Percentiles rank a stretch among this genome's conserved stretches.
phyloP scores from a whole-genome alignment of 2,113 vertebrate genomes.

The Phalacrocorax aristotelis region DNA sequence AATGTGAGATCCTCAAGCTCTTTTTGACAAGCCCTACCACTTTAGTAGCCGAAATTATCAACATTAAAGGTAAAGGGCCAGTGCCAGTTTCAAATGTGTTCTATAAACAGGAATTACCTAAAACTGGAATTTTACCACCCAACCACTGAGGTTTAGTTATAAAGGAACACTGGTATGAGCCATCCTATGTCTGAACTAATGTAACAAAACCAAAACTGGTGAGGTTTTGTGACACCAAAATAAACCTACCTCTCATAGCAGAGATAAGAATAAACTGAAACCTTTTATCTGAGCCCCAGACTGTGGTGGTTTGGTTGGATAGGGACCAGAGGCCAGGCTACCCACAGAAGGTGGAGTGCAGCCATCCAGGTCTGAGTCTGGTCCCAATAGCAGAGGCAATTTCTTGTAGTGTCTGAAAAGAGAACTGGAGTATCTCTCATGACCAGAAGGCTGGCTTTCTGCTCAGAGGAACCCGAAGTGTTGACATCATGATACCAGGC shows the following conservation, averaged over 20 bases:
- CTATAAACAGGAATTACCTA: constrained; percentile 1
- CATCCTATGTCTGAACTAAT: neutral
- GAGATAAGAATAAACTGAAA: constrained; percentile 3
- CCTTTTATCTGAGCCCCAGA: neutral
- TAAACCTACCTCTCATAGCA: neutral
- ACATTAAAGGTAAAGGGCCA: neutral
- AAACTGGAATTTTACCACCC: neutral
- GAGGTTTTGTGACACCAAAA: neutral
- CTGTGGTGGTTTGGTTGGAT: neutral
- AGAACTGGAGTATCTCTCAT: neutral
- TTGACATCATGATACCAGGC: neutral
- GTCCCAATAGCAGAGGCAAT: fast-evolving
- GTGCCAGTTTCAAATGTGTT: neutral
- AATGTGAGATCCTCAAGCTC: neutral
- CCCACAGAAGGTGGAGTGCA: neutral
- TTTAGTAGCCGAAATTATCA: neutral
- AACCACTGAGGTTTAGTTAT: neutral
- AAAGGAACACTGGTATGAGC: neutral
- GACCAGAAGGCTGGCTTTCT: neutral
- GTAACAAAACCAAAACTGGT: neutral
- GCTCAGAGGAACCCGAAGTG: neutral
- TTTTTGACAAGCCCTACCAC: neutral
- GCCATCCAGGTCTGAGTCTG: neutral
- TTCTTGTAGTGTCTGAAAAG: neutral
- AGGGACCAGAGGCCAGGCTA: neutral